Evolutionary conservation across 2,113 vertebrate species (phyloP), one percentile per base, ranked within the genome.

Genomic region (Tychaedon coryphoeus): DNA sequence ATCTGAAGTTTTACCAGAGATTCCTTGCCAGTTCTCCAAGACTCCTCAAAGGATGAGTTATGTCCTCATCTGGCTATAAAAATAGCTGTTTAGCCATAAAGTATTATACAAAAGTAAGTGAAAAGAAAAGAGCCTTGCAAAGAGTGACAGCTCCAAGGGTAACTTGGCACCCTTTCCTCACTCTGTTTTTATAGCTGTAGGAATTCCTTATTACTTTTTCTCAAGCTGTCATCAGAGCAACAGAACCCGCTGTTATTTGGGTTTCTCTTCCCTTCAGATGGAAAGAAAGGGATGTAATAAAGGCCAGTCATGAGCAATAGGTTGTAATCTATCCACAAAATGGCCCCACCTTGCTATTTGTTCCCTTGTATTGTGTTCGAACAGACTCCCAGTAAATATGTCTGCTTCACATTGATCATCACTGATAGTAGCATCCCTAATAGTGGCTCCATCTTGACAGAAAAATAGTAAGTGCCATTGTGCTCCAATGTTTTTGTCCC

Each of bases 101-200:
- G 60, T 84, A 86, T 88, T 81, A 67, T 67, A 93, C 95, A 94
- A 93, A 97, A 90, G 89, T 88, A 89, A 95, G 71, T 88, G 95
- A 83, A 95, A 86, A 96, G 75, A 94, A 96, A 96, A 96, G 82
- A 94, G 56, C 57, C 73, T 79, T 94, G 72, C 79, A 94, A 88
- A 93, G 92, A 97, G 34, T 97, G 96, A 96, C 93, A 97, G 89
- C 91, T 94, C 95, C 93, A 95, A 94, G 86, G 85, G 92, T 86
- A 85, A 84, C 81, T 91, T 95, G 50, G 94, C 91, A 94, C 88
- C 78, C 69, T 95, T 96, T 95, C 92, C 94, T 95, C 67, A 61
- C 78, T 81, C 72, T 93, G 88, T 96, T 98, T 98, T 96, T 95
- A 82, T 95, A 97, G 92, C 94, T 95, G 95, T 92, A 96, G 91